Percentiles rank a stretch among this genome's conserved stretches.
Evolutionary conservation across 2,888 invertebrate species (phyloP).

Genomic region (Maniola hyperantus): DNA sequence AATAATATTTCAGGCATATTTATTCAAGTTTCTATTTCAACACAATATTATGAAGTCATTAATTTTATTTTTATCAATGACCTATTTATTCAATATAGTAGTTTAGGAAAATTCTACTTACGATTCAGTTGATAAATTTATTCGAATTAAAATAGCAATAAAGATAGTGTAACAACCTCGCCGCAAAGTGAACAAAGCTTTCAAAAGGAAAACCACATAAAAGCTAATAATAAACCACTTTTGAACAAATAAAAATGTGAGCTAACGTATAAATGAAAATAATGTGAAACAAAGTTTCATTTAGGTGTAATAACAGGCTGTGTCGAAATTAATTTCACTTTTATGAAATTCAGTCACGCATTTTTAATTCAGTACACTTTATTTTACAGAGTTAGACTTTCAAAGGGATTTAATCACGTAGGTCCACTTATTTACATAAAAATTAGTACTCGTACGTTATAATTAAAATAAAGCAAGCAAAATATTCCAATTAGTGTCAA

Average conservation of each 20-base stretch:
- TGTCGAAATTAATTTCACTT: slow-evolving; percentile 32
- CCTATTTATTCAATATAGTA: too few species aligned
- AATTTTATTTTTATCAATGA: too few species aligned
- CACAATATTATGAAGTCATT: too few species aligned
- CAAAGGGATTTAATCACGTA: not conserved
- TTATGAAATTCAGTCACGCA: slow-evolving; percentile 35
- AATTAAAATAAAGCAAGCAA: too few species aligned
- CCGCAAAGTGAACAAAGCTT: slow-evolving; percentile 33
- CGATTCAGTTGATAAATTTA: not conserved
- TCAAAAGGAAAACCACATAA: slow-evolving; percentile 29
- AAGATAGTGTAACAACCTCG: slow-evolving; percentile 33
- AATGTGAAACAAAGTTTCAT: slow-evolving; percentile 36
- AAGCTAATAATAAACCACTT: slow-evolving; percentile 38
- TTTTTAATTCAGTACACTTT: slow-evolving; percentile 20
- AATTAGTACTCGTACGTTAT: not conserved
- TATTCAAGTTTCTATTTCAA: too few species aligned
- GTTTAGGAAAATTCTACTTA: not conserved
- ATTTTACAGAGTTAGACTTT: slow-evolving; percentile 5
- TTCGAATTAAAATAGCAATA: slow-evolving; percentile 29
- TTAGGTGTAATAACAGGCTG: slow-evolving; percentile 33
- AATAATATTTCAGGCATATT: too few species aligned
- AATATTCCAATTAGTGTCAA: too few species aligned
- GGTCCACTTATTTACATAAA: not conserved
- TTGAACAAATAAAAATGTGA: slow-evolving; percentile 31
- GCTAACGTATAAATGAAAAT: slow-evolving; percentile 24